phyloP scores from a whole-genome alignment of 2,113 vertebrate genomes.

The Raja brachyura region DNA sequence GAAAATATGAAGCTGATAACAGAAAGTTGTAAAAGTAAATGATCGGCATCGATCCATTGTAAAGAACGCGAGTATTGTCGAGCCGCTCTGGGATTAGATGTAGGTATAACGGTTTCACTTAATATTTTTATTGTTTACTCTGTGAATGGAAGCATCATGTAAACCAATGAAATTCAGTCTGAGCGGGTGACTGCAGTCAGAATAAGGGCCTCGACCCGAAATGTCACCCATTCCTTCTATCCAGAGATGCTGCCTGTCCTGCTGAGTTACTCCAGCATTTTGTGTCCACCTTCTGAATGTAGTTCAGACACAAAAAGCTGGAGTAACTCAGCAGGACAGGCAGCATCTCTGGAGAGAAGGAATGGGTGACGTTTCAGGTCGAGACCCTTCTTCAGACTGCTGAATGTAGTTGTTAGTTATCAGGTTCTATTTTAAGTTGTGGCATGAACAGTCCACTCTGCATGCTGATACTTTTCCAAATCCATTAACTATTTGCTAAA shows the following conservation, averaged over 20 bases:
- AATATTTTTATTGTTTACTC: not conserved
- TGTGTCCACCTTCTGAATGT: too few species aligned
- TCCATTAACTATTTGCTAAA: not conserved
- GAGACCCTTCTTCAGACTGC: too few species aligned
- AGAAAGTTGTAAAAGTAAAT: not conserved
- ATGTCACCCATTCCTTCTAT: too few species aligned
- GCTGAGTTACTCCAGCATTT: too few species aligned
- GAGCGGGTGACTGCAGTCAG: too few species aligned
- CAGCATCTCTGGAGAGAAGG: too few species aligned
- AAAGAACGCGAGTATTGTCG: not conserved
- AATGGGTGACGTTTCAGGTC: too few species aligned
- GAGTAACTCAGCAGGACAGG: too few species aligned
- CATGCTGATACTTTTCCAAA: not conserved
- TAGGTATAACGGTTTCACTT: not conserved
- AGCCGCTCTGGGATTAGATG: not conserved
- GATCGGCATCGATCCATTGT: not conserved
- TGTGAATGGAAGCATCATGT: not conserved
- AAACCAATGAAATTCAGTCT: not conserved
- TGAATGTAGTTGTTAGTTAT: not conserved
- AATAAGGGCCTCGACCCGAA: too few species aligned
- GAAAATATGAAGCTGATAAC: too few species aligned
- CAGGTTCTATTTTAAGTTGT: not conserved
- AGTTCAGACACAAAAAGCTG: too few species aligned
- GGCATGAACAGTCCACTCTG: not conserved
- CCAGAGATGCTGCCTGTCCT: too few species aligned